These are phyloP conservation scores for Oreocharis arfaki DNA, from an alignment of 2,113 vertebrate species.

Conservation along the genomic window DNA sequence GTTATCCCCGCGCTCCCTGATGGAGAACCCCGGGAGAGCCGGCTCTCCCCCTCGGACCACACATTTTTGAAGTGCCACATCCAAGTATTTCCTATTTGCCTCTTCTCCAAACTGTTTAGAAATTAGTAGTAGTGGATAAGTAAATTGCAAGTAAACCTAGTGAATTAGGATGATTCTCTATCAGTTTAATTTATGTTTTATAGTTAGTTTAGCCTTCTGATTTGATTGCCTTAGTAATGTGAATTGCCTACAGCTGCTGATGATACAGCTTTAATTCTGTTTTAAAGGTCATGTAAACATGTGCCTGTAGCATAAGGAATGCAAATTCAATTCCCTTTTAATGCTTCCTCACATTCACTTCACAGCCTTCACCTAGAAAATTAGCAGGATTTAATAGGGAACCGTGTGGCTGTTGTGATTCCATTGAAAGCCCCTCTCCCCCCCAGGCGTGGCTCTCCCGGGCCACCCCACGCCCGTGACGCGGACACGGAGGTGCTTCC, in stretches of 20 bases:
- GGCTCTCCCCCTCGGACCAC: neutral
- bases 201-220: slow-evolving; percentile 81
- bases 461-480: neutral
- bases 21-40: neutral
- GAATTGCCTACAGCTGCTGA: slow-evolving; percentile 81
- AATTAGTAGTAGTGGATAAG: slow-evolving; percentile 68
- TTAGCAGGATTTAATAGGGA: slow-evolving; percentile 65
- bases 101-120: slow-evolving; percentile 33
- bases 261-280: slow-evolving; percentile 82
- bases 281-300: slow-evolving; percentile 85
- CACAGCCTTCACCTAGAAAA: slow-evolving; percentile 71
- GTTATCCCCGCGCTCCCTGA: neutral
- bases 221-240: slow-evolving; percentile 81
- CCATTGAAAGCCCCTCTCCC: slow-evolving; percentile 31
- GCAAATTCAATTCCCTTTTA: slow-evolving; percentile 78
- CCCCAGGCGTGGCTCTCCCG: slow-evolving; percentile 31
- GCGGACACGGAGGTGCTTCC: neutral
- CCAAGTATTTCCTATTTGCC: neutral
- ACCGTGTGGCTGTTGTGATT: slow-evolving; percentile 30
- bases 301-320: slow-evolving; percentile 77
- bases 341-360: slow-evolving; percentile 71
- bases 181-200: slow-evolving; percentile 80
- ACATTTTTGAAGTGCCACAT: neutral
- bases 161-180: slow-evolving; percentile 74
- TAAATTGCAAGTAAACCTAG: slow-evolving; percentile 73